phyloP scores from a whole-genome alignment of 2,797 vertebrate species.

The Phalloptychus januarius region DNA sequence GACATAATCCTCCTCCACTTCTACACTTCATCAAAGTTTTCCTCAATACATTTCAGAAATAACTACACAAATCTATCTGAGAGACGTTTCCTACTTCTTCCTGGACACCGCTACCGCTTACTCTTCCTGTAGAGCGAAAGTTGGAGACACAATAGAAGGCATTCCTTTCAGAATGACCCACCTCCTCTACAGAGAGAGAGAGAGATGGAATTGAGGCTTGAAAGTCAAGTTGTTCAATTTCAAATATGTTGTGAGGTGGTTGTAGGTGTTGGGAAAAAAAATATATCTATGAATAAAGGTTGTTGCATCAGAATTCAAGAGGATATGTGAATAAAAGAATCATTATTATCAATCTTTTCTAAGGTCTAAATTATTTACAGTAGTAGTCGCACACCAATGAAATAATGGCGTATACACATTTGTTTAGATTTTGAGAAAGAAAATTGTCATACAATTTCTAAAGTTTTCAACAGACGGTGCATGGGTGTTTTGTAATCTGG shows the following conservation, averaged over 20 bases:
- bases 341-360: background rate
- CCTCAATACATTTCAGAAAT: conserved; percentile 3
- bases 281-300: background rate
- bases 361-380: background rate
- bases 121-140: conserved; percentile 68
- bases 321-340: background rate
- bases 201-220: conserved; percentile 13
- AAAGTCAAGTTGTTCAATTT: conserved; percentile 12
- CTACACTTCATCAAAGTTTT: conserved; percentile 10
- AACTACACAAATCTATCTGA: conserved; percentile 41
- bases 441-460: background rate
- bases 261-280: background rate
- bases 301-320: background rate
- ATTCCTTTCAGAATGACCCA: conserved; percentile 61
- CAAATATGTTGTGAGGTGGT: background rate
- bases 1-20: background rate
- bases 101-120: conserved; percentile 51
- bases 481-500: background rate
- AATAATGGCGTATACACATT: background rate
- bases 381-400: background rate
- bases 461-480: background rate
- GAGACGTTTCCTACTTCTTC: conserved; percentile 61
- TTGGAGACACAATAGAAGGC: conserved; percentile 63
- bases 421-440: background rate
- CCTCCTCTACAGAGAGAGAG: conserved; percentile 56